Percentiles rank a stretch among this genome's conserved stretches.
Conservation (phyloP, 2,888 invertebrate species). For the Scelioninae gen. 2 region DNA sequence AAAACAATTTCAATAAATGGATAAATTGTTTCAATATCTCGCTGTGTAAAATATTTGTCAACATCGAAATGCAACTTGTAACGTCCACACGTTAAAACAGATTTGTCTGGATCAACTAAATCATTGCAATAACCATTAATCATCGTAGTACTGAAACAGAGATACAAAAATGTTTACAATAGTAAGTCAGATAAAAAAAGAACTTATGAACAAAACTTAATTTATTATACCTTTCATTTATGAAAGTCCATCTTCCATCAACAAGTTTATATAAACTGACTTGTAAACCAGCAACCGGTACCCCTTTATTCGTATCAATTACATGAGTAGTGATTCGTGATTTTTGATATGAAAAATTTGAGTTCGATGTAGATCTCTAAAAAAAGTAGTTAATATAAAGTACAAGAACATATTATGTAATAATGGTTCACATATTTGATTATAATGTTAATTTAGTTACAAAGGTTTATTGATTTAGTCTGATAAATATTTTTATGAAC, state of each 20-base stretch:
- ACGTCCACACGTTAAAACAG: constrained; percentile 80
- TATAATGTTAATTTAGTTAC: too few species aligned
- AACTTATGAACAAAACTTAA: not conserved
- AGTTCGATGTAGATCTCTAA: too few species aligned
- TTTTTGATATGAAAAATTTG: constrained; percentile 64
- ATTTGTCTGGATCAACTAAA: constrained; percentile 77
- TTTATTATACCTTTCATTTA: constrained; percentile 77
- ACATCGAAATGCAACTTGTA: constrained; percentile 87
- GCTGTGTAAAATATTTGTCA: constrained; percentile 81
- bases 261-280: constrained; percentile 82
- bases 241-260: constrained; percentile 81
- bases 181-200: too few species aligned
- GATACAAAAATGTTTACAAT: not conserved
- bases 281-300: constrained; percentile 81
- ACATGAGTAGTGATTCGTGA: constrained; percentile 85
- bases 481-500: too few species aligned
- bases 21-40: constrained; percentile 81
- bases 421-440: too few species aligned
- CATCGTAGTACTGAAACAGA: constrained; percentile 77
- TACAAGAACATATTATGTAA: too few species aligned
- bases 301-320: constrained; percentile 83
- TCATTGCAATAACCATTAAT: constrained; percentile 81
- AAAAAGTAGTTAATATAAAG: too few species aligned
- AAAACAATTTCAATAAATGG: constrained; percentile 88
- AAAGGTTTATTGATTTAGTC: too few species aligned